Evolutionary conservation across 2,113 vertebrate genomes (phyloP).

Genomic region (Eublepharis macularius): DNA sequence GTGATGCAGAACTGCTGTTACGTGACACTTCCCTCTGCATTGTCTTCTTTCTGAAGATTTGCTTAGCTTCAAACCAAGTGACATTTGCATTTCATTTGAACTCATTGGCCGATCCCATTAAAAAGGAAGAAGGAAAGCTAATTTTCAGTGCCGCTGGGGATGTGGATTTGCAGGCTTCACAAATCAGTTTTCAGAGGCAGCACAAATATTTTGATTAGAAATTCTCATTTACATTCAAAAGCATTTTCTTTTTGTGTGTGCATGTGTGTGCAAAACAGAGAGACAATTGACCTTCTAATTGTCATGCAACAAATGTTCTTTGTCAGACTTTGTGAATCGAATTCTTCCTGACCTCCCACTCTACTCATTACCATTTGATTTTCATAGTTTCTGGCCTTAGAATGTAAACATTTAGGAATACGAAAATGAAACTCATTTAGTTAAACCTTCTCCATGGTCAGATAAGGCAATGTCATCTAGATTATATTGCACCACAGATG

Average conservation of each 20-base stretch:
- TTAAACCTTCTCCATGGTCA: not conserved
- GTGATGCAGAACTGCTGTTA: slow-evolving; percentile 38
- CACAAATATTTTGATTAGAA: slow-evolving; percentile 68
- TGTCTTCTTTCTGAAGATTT: slow-evolving; percentile 48
- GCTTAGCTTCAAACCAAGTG: slow-evolving; percentile 53
- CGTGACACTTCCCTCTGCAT: slow-evolving; percentile 22
- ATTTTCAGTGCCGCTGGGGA: slow-evolving; percentile 53
- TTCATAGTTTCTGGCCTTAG: slow-evolving; percentile 9
- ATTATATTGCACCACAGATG: not conserved
- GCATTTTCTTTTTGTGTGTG: slow-evolving; percentile 31
- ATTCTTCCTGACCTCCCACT: slow-evolving; percentile 15
- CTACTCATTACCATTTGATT: not conserved
- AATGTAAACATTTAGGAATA: slow-evolving; percentile 2
- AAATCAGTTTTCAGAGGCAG: slow-evolving; percentile 67
- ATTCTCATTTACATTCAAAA: slow-evolving; percentile 53
- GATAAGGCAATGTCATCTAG: not conserved
- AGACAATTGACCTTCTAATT: slow-evolving; percentile 46
- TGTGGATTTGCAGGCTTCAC: slow-evolving; percentile 52
- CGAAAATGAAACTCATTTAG: not conserved
- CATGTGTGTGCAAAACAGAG: not conserved
- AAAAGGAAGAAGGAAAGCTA: slow-evolving; percentile 42
- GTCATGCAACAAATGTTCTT: slow-evolving; percentile 37
- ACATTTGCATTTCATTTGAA: slow-evolving; percentile 53
- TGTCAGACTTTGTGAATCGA: slow-evolving; percentile 22
- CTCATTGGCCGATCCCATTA: slow-evolving; percentile 48